Base-by-base conservation (phyloP, 1,140 invertebrate genomes). In the Ceratina japonica region DNA sequence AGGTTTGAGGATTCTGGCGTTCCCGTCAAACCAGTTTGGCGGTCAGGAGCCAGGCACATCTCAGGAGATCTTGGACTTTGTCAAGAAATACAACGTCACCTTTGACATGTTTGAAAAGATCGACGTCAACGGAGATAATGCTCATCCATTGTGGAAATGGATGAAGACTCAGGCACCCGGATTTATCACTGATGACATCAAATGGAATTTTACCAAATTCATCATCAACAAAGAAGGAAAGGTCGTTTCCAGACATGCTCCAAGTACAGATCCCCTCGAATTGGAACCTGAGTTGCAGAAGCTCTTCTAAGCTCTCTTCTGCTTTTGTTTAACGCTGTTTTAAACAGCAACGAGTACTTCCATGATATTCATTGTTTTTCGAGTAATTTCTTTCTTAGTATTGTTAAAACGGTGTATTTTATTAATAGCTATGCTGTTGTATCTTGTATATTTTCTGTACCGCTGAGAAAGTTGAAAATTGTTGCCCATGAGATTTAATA, bases 161-260 rank as follows among this genome's bases (percentile, higher is more conserved):
- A 93, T 99, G 81, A 98, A 98, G 92, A 91, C 94, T 27, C 96
- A 96, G 82, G 69, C 86, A 88, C 92, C 93, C 7, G 96, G 96
- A 1, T 94, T 94, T 12, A 83, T 97, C n/a, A 95, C 94, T n/a
- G 94, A 95, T 89, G 95, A 94, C 59, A 98, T 99, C 82, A 99
- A 99, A 89, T 99, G 98, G 98, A 99, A 99, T 91, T 99, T 99
- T 86, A 97, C 97, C 5, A 99, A 99, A 90, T 99, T 99, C 91
- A 93, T 99, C 58, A 93, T 99, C 51, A 95, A 98, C 90, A 97
- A 95, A 89, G 93, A 98, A 66, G 98, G 98, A 4, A 92, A 96
- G 62, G 96, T 97, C 0, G 95, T 98, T 0, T 95, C 96, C 82
- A 94, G 98, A 88, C 97, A 97, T 91, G 95, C 94, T 13, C 97